Percentiles rank a stretch among this genome's conserved stretches.
Conservation (phyloP, 2,888 invertebrate species). For the Anodontia alba region DNA sequence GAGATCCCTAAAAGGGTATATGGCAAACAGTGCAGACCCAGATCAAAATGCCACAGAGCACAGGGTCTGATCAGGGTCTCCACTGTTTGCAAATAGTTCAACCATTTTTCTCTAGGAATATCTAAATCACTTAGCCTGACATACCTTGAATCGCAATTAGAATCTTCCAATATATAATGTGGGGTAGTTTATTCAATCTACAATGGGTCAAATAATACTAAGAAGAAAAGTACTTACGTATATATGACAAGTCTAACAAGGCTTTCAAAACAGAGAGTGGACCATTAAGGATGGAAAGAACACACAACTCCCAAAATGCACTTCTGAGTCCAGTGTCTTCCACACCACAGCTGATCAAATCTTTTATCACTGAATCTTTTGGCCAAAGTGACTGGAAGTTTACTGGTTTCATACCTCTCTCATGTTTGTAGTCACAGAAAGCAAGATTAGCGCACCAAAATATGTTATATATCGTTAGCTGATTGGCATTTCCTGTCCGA, state of each 20-base stretch:
- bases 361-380: slow-evolving; percentile 46
- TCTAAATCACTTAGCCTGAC: no score
- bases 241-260: slow-evolving; percentile 69
- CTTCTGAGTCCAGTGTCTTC: slow-evolving; percentile 61
- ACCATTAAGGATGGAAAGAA: slow-evolving; percentile 70
- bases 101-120: no score
- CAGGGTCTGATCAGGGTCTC: no score
- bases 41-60: no score
- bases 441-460: slow-evolving; percentile 77
- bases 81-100: no score
- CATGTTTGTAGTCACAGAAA: slow-evolving; percentile 69
- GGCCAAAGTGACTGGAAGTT: slow-evolving; percentile 76
- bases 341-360: slow-evolving; percentile 59
- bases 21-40: no score
- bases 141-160: no score
- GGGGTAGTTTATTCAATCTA: no score
- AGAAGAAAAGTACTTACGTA: slow-evolving; percentile 73
- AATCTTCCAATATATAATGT: no score
- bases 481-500: slow-evolving; percentile 50
- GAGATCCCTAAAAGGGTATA: no score
- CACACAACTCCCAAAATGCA: slow-evolving; percentile 73
- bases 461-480: slow-evolving; percentile 66
- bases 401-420: slow-evolving; percentile 59
- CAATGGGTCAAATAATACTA: no score
- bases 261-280: slow-evolving; percentile 69